phyloP scores from a whole-genome alignment of 2,113 vertebrate genomes.

The Struthidea cinerea region DNA sequence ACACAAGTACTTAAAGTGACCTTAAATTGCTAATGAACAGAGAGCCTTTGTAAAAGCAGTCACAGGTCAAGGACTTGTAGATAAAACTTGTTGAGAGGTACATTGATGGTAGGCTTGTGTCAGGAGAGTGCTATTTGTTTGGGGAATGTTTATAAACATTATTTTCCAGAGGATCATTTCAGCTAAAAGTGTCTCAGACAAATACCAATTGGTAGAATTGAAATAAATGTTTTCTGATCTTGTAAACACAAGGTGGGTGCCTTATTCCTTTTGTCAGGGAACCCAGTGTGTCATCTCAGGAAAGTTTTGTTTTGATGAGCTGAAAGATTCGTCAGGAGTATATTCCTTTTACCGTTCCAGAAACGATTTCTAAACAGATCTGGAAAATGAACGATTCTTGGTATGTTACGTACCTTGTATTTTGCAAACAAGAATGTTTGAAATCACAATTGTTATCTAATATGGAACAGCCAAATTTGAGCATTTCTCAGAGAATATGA shows the following conservation, averaged over 20 bases:
- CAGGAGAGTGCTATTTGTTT: conserved; percentile 20
- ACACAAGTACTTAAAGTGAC: conserved; percentile 70
- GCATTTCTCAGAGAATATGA: neutral
- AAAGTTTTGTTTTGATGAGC: neutral
- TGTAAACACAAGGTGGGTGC: neutral
- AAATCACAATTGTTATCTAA: neutral
- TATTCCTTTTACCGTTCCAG: neutral
- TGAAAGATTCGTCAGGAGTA: neutral
- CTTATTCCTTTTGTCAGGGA: neutral
- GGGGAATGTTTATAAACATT: conserved; percentile 3
- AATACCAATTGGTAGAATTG: neutral
- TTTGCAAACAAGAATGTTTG: neutral
- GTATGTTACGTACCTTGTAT: neutral
- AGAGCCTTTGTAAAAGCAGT: conserved; percentile 71
- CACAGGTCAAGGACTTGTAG: conserved; percentile 79
- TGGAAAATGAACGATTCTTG: neutral
- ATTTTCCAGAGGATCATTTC: conserved; percentile 9
- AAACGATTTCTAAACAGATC: neutral
- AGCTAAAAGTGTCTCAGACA: neutral
- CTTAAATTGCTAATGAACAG: conserved; percentile 75
- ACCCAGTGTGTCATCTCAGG: neutral
- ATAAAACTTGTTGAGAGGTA: conserved; percentile 57
- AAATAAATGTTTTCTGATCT: neutral
- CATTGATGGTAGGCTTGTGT: conserved; percentile 22
- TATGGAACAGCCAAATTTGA: neutral